These are phyloP conservation scores for Crossocerus cetratus DNA, from an alignment of 2,888 invertebrate species.

Conservation along the genomic window DNA sequence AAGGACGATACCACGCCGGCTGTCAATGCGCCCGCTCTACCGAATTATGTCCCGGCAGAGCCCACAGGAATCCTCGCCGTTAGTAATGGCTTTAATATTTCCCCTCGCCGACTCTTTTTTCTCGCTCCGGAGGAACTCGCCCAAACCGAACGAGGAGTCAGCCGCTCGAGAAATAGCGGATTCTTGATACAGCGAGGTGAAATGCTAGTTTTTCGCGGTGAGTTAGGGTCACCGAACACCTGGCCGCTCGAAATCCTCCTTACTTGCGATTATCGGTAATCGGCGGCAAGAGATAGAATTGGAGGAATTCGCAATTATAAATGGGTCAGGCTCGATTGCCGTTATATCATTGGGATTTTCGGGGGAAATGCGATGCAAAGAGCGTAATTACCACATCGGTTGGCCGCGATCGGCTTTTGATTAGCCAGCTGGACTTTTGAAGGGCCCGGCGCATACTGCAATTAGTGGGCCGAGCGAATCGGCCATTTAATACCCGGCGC, in stretches of 20 bases:
- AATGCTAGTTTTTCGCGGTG: too few species aligned
- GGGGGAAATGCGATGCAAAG: constrained; percentile 13
- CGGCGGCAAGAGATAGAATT: too few species aligned
- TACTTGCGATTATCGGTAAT: too few species aligned
- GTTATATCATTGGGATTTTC: too few species aligned
- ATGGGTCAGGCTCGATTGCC: too few species aligned
- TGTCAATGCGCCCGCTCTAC: constrained; percentile 15
- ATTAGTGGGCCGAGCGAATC: not conserved
- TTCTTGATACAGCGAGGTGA: too few species aligned
- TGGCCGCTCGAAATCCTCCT: too few species aligned
- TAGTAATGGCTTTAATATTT: constrained; percentile 60
- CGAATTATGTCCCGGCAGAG: constrained; percentile 19
- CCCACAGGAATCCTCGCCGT: constrained; percentile 32
- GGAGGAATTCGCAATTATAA: too few species aligned
- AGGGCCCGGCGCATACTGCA: not conserved
- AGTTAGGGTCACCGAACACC: too few species aligned
- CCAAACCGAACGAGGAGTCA: too few species aligned
- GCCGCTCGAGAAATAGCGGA: too few species aligned
- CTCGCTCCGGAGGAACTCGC: not conserved
- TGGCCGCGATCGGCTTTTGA: constrained; percentile 22
- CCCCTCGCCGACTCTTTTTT: not conserved
- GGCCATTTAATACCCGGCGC: constrained; percentile 24
- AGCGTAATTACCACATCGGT: constrained; percentile 28
- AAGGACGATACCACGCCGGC: constrained; percentile 7
- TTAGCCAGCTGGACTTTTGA: not conserved